Percentiles rank a stretch among this genome's conserved stretches.
Conservation (phyloP, 2,113 vertebrate genomes). For the Muntiacus muntjak region DNA sequence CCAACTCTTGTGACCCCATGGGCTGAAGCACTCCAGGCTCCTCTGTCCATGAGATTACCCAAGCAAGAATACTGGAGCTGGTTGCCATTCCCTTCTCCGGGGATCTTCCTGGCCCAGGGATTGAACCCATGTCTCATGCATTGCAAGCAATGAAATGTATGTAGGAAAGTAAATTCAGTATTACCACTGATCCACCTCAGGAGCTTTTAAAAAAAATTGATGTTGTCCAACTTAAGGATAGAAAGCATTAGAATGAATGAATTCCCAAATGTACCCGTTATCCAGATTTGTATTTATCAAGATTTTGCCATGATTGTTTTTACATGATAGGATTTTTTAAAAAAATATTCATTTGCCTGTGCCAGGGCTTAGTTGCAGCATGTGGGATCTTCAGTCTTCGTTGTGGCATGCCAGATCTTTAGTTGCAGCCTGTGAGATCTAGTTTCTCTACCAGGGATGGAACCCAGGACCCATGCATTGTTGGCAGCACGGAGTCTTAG, state of each 20-base stretch:
- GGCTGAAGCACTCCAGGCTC: background rate
- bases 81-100: background rate
- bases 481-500: background rate
- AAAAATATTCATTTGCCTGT: background rate
- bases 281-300: background rate
- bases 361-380: background rate
- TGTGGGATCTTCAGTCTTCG: accelerated
- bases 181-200: background rate
- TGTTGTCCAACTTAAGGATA: background rate
- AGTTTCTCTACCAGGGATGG: background rate
- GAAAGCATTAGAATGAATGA: background rate
- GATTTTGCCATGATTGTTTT: background rate
- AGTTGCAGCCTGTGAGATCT: background rate
- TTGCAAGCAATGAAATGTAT: background rate
- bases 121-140: background rate
- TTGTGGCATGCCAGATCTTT: background rate
- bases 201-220: background rate
- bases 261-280: background rate
- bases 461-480: background rate
- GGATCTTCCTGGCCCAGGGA: background rate
- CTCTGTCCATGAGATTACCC: background rate
- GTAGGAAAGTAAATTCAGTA: background rate
- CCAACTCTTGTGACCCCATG: background rate
- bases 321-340: background rate
- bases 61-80: background rate